Percentiles rank a stretch among this genome's conserved stretches.
phyloP scores from a whole-genome alignment of 2,113 vertebrate species.

The Bubalus kerabau region DNA sequence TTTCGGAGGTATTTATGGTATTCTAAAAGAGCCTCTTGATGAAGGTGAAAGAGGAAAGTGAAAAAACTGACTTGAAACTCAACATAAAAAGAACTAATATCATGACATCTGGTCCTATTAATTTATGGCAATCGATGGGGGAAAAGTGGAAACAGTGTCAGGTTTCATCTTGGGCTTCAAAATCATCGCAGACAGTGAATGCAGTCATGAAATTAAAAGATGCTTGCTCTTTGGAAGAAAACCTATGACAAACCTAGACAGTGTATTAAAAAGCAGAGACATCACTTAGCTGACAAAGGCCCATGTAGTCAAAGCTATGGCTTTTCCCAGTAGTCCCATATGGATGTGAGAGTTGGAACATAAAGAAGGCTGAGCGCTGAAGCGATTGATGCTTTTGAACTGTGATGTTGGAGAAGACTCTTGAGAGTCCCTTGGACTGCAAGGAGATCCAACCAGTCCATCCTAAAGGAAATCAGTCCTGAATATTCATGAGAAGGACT shows the following conservation, averaged over 20 bases:
- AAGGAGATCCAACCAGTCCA: background rate
- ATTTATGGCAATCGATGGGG: background rate
- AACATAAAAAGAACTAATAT: background rate
- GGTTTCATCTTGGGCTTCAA: background rate
- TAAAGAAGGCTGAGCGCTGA: accelerated
- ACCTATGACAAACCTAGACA: background rate
- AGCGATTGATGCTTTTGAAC: background rate
- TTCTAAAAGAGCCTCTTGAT: background rate
- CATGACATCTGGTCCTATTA: background rate
- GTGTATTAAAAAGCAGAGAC: background rate
- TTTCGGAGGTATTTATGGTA: background rate
- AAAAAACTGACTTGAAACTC: background rate
- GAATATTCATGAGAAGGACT: background rate
- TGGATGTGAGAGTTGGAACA: background rate
- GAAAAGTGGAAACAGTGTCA: background rate
- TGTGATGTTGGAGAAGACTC: background rate
- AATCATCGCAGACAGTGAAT: background rate
- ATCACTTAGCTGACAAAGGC: background rate
- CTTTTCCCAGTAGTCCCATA: background rate
- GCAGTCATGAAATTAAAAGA: background rate
- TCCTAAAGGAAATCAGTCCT: background rate
- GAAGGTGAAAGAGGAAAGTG: background rate
- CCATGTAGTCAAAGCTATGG: background rate
- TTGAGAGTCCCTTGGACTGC: background rate
- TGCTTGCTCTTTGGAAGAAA: background rate